Conservation (phyloP, 2,797 vertebrate species). For the Platalea minor region DNA sequence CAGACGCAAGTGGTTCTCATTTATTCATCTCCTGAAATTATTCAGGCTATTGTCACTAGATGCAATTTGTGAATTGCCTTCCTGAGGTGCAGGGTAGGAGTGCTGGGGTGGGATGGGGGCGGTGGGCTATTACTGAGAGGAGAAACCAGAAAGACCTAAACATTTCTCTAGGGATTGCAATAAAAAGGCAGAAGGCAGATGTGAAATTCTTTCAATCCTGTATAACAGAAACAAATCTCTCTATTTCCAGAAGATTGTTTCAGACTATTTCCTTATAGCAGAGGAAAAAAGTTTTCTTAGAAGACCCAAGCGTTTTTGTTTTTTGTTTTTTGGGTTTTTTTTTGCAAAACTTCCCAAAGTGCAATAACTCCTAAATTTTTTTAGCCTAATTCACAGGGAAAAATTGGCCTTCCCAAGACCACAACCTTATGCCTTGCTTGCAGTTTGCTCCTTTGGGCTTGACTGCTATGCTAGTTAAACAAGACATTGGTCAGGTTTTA, state of each 20-base stretch:
- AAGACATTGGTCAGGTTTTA: neutral
- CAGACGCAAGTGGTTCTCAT: neutral
- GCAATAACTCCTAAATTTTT: neutral
- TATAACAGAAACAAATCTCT: neutral
- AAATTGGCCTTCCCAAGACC: neutral
- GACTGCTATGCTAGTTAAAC: neutral
- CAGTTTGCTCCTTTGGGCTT: neutral
- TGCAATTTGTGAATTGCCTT: neutral
- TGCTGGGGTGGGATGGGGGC: neutral
- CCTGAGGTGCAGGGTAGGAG: neutral
- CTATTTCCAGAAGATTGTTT: neutral
- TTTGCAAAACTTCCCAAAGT: neutral
- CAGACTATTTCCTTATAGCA: neutral
- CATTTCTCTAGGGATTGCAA: neutral
- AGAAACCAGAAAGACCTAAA: neutral
- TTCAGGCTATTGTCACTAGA: neutral
- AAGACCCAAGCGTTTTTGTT: neutral
- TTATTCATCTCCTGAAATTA: neutral
- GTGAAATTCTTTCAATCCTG: neutral
- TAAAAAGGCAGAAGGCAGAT: neutral
- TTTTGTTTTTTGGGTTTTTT: no score
- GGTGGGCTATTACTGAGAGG: neutral
- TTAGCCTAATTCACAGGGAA: neutral
- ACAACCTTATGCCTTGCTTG: neutral
- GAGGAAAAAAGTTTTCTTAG: neutral